These are phyloP conservation scores for Siphamia tubifer DNA, from an alignment of 2,113 vertebrate species.

Conservation along the genomic window DNA sequence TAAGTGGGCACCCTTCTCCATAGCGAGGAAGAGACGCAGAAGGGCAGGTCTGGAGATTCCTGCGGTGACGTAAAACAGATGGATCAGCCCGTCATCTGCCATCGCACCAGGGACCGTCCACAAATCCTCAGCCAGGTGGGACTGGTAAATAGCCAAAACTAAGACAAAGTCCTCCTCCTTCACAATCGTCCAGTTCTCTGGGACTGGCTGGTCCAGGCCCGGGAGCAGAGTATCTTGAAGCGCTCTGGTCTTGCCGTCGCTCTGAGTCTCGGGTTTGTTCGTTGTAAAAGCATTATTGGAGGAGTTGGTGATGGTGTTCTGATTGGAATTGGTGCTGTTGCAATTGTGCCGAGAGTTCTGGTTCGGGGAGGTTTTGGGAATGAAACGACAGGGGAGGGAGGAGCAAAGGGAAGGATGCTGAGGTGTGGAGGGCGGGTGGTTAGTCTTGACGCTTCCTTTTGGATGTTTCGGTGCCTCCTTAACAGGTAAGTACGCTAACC, in stretches of 20 bases:
- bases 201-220: conserved; percentile 85
- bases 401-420: conserved; percentile 46
- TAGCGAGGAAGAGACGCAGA: conserved; percentile 89
- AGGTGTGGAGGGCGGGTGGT: conserved; percentile 17
- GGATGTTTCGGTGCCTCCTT: conserved; percentile 17
- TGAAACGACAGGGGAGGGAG: conserved; percentile 46
- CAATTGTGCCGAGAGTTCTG: conserved; percentile 30
- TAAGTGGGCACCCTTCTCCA: conserved; percentile 90
- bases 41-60: conserved; percentile 86
- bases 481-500: conserved; percentile 84
- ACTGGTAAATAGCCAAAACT: conserved; percentile 88
- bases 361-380: conserved; percentile 9
- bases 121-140: conserved; percentile 89
- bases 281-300: conserved; percentile 31
- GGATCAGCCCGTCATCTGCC: conserved; percentile 82
- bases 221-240: conserved; percentile 80
- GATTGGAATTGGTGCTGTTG: conserved; percentile 48
- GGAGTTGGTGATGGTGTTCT: not conserved
- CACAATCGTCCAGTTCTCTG: conserved; percentile 86
- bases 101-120: conserved; percentile 79
- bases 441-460: conserved; percentile 17
- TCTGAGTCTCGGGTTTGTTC: conserved; percentile 15
- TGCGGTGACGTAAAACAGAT: conserved; percentile 87
- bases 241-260: conserved; percentile 5
- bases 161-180: conserved; percentile 88